Evolutionary conservation across 2,113 vertebrate genomes (phyloP), one percentile per base, ranked within the genome.

Genomic region (Macaca nemestrina): DNA sequence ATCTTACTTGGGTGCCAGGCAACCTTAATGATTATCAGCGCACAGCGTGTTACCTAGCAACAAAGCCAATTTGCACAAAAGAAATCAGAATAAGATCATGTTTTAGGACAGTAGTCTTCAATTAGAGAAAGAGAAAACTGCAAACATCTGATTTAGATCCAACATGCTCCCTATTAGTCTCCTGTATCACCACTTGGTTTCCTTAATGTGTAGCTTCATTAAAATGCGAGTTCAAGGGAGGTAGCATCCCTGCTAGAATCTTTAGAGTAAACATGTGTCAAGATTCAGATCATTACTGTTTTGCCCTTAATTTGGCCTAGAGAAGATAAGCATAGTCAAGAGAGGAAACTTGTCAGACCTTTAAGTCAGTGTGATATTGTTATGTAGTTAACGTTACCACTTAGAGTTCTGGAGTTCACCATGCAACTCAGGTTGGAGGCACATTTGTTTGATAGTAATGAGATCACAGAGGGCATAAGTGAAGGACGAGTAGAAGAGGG

Each of bases 1-100:
- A 20, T 48, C 73, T 82, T 87, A 45, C 83, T 32, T 64, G 35
- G 38, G 59, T 52, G n/a, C 68, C 52, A 92, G 40, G 59, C 35
- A 79, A 68, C 79, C n/a, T 52, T 73, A 64, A 5, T 50, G 50
- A 90, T 85, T 96, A 73, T 78, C 89, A 70, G 45, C 50, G 55
- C 40, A 48, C 94, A 55, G 55, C 2, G 0, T 88, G 96, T 95
- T 95, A 45, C 93, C 79, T 97, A 86, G 96, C 87, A 97, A 96
- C 80, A 23, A 72, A 70, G 32, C 61, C 81, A 76, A 50, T 88
- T 92, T 97, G 75, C 70, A 72, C 80, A 76, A 80, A 95, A 75
- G 83, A 52, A 92, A 84, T 90, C 27, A 61, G 70, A 86, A 18
- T 55, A 61, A 79, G 94, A 93, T 89, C 94, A n/a, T 95, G 87